These are phyloP conservation scores for Musca domestica DNA, from an alignment of 1,140 invertebrate species.

Conservation along the genomic window DNA sequence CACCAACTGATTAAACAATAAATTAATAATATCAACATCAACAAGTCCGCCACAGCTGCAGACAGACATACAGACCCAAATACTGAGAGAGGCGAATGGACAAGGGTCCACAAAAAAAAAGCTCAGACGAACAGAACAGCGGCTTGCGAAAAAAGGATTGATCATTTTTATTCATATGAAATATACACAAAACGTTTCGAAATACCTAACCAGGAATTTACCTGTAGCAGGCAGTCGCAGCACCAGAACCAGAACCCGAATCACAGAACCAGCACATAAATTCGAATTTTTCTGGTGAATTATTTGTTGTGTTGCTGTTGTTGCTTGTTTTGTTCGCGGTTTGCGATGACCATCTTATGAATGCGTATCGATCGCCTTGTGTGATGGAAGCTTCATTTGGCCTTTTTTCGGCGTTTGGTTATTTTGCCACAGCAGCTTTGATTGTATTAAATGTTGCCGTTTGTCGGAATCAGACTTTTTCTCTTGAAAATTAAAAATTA, in stretches of 20 bases:
- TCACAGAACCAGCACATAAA: no score
- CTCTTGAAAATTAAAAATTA: no score
- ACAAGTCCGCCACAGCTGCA: conserved; percentile 4
- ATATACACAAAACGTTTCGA: not conserved
- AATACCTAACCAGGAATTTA: not conserved
- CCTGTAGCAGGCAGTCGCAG: no score
- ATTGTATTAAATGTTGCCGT: no score
- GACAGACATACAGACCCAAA: conserved; percentile 9
- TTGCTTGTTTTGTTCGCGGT: no score
- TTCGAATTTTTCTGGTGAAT: no score
- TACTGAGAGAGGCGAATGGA: not conserved
- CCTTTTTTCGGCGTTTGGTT: no score
- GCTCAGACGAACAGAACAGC: not conserved
- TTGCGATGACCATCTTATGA: not conserved
- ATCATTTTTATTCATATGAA: conserved; percentile 16
- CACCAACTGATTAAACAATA: conserved; percentile 26
- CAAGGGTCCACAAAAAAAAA: not conserved
- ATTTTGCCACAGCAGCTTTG: no score
- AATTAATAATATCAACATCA: conserved; percentile 26
- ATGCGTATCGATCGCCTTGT: conserved; percentile 5
- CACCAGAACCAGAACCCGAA: no score
- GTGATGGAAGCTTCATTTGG: not conserved
- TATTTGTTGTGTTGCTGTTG: no score
- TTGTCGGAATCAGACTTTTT: no score
- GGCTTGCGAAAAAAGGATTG: not conserved